A percentile compares a stretch with the other conserved stretches of the same genome.
Conservation (phyloP, 2,797 vertebrate species). For the Anableps anableps region DNA sequence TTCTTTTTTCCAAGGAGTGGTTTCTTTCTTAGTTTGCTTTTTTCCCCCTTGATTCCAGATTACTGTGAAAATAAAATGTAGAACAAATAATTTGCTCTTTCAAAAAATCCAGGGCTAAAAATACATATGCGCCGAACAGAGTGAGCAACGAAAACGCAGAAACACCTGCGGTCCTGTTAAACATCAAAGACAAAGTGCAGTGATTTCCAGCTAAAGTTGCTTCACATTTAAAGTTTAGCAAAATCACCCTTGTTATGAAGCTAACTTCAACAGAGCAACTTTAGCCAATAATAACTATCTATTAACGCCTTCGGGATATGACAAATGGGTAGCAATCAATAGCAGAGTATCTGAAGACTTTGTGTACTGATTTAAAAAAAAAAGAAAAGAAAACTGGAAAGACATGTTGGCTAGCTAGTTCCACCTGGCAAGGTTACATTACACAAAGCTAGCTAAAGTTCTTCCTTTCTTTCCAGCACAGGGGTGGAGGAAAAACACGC, state of each 20-base stretch:
- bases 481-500: constrained; percentile 22
- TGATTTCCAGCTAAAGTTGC: constrained; percentile 33
- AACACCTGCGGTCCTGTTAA: constrained; percentile 64
- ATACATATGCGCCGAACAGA: constrained; percentile 20
- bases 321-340: constrained; percentile 13
- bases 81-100: constrained; percentile 5
- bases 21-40: constrained; percentile 20
- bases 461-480: constrained; percentile 45
- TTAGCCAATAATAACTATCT: constrained; percentile 17
- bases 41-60: not conserved
- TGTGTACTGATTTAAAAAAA: constrained; percentile 18
- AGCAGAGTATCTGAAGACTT: constrained; percentile 9
- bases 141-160: constrained; percentile 8
- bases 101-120: constrained; percentile 13
- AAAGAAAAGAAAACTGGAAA: constrained; percentile 51
- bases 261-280: constrained; percentile 49
- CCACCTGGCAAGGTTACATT: constrained; percentile 78
- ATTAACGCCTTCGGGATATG: not conserved
- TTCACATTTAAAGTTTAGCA: constrained; percentile 38
- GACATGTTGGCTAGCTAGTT: constrained; percentile 74
- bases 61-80: not conserved
- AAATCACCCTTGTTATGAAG: constrained; percentile 46
- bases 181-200: not conserved
- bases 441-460: constrained; percentile 65
- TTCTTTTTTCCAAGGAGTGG: constrained; percentile 63